Percentiles rank a stretch among this genome's conserved stretches.
phyloP scores from a whole-genome alignment of 2,888 invertebrate species.

The Aspidiotus destructor region DNA sequence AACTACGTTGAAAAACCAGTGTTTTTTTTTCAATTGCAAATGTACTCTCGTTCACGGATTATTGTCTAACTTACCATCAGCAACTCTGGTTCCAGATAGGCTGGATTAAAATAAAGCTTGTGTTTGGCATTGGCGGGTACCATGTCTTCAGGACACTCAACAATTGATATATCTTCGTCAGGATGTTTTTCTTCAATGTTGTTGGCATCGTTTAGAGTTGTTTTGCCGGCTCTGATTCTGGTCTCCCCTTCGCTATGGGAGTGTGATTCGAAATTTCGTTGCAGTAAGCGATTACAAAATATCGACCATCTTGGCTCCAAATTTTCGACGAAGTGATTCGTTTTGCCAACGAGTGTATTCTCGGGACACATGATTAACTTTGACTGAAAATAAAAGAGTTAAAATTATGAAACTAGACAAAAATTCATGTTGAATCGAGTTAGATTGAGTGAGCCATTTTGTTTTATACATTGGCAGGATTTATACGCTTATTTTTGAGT shows the following conservation, averaged over 20 bases:
- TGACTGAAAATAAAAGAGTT: not conserved
- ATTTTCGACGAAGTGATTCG: not conserved
- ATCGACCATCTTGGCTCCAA: conserved; percentile 5
- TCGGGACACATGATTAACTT: not conserved
- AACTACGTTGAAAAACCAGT: too few relatives aligned
- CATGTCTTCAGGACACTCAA: conserved; percentile 52
- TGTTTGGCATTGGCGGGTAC: conserved; percentile 56
- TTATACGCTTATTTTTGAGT: too few relatives aligned
- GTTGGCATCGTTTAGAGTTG: conserved; percentile 10
- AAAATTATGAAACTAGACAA: not conserved
- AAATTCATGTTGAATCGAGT: not conserved
- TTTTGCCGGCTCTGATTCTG: not conserved
- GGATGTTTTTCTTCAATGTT: conserved; percentile 58
- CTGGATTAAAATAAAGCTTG: conserved; percentile 80
- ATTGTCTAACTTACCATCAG: conserved; percentile 51
- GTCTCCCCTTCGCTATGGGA: not conserved
- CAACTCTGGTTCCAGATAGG: conserved; percentile 80
- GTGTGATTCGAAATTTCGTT: not conserved
- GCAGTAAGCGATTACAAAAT: not conserved
- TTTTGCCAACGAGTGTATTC: not conserved
- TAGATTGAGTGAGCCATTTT: not conserved
- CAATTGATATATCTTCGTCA: conserved; percentile 74
- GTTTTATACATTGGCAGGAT: too few relatives aligned
- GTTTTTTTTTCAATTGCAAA: too few relatives aligned
- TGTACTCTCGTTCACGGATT: too few relatives aligned